Conservation (phyloP, 2,797 vertebrate genomes). For the Eidolon dupreanum region DNA sequence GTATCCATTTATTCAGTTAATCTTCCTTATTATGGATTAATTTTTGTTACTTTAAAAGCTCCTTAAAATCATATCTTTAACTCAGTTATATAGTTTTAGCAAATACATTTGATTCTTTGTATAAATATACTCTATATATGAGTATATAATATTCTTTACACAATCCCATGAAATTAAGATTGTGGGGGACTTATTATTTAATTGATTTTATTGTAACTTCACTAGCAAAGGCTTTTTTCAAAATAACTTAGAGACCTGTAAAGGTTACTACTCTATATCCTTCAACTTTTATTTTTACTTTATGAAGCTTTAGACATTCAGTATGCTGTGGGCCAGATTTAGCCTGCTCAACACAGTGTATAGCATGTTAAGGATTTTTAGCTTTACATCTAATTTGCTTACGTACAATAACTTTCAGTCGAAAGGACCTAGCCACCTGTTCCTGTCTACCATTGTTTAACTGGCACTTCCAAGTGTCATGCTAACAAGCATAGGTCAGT, state of each 20-base stretch:
- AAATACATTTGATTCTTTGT: conserved; percentile 5
- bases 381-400: background rate
- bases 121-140: background rate
- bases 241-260: background rate
- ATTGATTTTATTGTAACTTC: background rate
- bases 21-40: background rate
- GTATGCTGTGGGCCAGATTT: background rate
- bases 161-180: conserved; percentile 32
- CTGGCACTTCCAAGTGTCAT: background rate
- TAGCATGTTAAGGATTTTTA: background rate
- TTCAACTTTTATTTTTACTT: background rate
- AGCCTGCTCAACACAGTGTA: background rate
- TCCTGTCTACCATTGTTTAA: background rate
- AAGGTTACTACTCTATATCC: background rate
- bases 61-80: conserved; percentile 23
- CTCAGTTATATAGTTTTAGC: conserved; percentile 17
- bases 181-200: background rate
- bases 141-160: background rate
- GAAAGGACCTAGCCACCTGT: background rate
- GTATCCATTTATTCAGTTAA: background rate
- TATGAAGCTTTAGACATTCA: background rate
- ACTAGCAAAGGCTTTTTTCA: background rate
- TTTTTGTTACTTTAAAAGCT: conserved; percentile 31
- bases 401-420: background rate
- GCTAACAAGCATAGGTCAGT: background rate